Evolutionary conservation across 2,888 invertebrate species (phyloP), one percentile per base, ranked within the genome.

Genomic region (Melangyna quadrimaculata): DNA sequence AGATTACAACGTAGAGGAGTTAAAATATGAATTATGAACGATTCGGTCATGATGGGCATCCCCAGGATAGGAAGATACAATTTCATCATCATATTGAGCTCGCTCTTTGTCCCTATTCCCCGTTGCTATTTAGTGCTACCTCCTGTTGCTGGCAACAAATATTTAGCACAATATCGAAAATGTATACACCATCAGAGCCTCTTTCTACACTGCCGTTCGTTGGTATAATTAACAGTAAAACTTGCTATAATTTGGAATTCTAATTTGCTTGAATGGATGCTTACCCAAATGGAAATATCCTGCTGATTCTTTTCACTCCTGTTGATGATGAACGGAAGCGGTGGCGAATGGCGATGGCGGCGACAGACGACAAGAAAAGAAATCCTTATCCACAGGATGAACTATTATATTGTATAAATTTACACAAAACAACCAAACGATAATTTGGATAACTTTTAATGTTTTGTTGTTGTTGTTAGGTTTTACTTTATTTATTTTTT

Each of bases 241-340:
- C 69, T 78, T 65, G 78, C 53, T 78, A 73, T 83, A 78, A 78
- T 83, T 78, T 83, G 74, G 74, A 59, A 70, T 70, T 78, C 55
- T 78, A 73, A 78, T 70, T 83, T 74, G 57, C 74, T 29, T 57
- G 74, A 65, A 78, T 71, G 65, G 78, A 78, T 74, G 83, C 83
- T 83, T 78, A 83, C 83, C 83, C 70, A 74, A 83, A 83, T 83
- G 78, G 70, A 83, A 83, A 83, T 59, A 48, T 32, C 83, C 57
- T 70, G 61, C 55, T 73, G 67, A 24, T 57, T 55, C 35, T 24
- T 61, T 57, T 35, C 27, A 22, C 40, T 48, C 37, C 45, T 51
- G 48, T n/a, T n/a, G n/a, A n/a, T n/a, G 24, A 32, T 32, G 35
- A 61, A 43, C n/a, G 27, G 61, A 61, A 61, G 10, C 24, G 22